Evolutionary conservation across 2,797 vertebrate species (phyloP).

Genomic region (Furcifer pardalis): DNA sequence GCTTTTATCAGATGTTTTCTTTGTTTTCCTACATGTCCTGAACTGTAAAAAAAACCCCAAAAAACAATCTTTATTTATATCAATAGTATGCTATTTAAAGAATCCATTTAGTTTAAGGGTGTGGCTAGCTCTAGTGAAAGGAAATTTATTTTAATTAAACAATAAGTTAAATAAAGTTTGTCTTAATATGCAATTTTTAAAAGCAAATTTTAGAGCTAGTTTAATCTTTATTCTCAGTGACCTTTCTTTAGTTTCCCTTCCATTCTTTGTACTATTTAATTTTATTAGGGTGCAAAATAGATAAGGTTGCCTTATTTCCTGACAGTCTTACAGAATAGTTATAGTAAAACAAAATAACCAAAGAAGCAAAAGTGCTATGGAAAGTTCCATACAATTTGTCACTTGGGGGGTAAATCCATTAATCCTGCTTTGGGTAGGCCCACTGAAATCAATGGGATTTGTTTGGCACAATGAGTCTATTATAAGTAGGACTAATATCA

Average conservation of each 20-base stretch:
- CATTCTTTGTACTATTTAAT: slow-evolving; percentile 51
- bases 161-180: slow-evolving; percentile 10
- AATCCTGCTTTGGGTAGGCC: background rate
- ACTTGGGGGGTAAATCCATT: background rate
- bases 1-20: background rate
- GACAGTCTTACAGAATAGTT: background rate
- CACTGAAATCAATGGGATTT: background rate
- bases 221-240: background rate
- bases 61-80: background rate
- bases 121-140: background rate
- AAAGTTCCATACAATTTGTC: background rate
- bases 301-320: background rate
- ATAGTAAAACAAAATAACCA: no score
- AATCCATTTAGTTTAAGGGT: slow-evolving; percentile 5
- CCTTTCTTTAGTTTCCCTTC: slow-evolving; percentile 55
- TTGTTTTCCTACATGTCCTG: background rate
- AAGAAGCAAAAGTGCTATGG: background rate
- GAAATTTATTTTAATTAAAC: slow-evolving; percentile 28
- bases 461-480: background rate
- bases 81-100: background rate
- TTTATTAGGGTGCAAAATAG: background rate
- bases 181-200: background rate
- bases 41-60: background rate
- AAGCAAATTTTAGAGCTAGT: slow-evolving; percentile 4
- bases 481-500: background rate